Evolutionary conservation across 2,888 invertebrate species (phyloP).

Genomic region (Heliconius ethilla): DNA sequence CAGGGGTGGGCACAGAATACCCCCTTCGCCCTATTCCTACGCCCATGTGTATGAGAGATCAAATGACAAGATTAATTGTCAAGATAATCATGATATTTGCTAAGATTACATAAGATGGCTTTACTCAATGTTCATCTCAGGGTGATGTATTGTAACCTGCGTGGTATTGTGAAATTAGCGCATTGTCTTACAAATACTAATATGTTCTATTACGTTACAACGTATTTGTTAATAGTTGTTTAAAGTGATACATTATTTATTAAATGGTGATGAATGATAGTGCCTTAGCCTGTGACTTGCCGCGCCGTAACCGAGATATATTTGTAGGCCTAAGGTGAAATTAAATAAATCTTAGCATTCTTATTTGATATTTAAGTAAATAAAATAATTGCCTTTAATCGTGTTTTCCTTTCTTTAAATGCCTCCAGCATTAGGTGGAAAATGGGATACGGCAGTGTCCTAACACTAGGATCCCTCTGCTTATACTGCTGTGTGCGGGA

Average conservation of each 20-base stretch:
- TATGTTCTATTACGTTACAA: conserved; percentile 26
- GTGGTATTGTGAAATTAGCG: conserved; percentile 59
- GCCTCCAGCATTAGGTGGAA: no score
- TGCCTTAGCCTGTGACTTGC: background rate
- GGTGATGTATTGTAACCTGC: conserved; percentile 52
- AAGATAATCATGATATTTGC: conserved; percentile 23
- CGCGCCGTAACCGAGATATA: background rate
- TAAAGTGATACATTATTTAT: conserved; percentile 22
- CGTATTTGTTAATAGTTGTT: conserved; percentile 17
- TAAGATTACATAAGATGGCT: conserved; percentile 66
- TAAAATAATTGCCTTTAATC: no score
- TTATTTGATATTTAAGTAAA: background rate
- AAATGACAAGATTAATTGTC: background rate
- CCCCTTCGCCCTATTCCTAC: no score
- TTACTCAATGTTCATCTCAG: conserved; percentile 61
- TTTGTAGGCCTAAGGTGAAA: background rate
- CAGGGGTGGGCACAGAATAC: no score
- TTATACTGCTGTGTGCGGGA: no score
- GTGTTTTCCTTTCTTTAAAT: no score
- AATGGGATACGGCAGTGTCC: no score
- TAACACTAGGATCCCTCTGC: no score
- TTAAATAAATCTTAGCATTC: background rate
- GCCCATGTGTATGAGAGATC: background rate
- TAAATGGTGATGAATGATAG: conserved; percentile 5
- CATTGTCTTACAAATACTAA: conserved; percentile 49